Percentiles rank a stretch among this genome's conserved stretches.
Conservation (phyloP, 2,113 vertebrate species). For the Lasiurus cinereus region DNA sequence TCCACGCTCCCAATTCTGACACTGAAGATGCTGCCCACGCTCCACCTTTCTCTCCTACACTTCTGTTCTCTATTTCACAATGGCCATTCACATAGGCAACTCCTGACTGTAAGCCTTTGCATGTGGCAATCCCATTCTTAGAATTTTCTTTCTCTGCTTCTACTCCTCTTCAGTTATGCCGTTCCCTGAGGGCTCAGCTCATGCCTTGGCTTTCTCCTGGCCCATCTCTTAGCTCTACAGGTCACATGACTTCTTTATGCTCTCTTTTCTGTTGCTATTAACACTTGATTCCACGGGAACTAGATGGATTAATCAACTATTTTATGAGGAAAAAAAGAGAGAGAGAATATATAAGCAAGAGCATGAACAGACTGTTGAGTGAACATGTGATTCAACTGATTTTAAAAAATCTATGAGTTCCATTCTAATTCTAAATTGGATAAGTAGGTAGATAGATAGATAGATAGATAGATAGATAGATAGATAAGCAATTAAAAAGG, state of each 20-base stretch:
- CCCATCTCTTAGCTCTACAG: background rate
- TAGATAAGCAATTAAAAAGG: background rate
- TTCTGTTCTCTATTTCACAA: background rate
- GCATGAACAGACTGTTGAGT: background rate
- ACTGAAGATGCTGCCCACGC: rapidly evolving
- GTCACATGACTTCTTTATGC: background rate
- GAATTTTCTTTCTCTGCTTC: background rate
- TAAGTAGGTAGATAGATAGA: background rate
- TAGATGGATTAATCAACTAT: background rate
- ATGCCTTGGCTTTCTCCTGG: background rate
- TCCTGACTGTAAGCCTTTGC: background rate
- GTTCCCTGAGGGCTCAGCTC: background rate
- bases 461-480: background rate
- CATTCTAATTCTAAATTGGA: background rate
- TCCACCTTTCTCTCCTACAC: background rate
- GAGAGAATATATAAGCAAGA: background rate
- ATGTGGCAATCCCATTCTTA: background rate
- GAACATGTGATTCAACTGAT: background rate
- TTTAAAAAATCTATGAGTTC: background rate
- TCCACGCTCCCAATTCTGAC: background rate
- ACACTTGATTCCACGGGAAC: background rate
- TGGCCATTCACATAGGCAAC: background rate
- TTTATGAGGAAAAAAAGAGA: background rate
- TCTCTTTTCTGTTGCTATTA: background rate
- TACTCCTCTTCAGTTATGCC: background rate